These are phyloP conservation scores for Cryptus viduatorius DNA, from an alignment of 2,888 invertebrate genomes.

Conservation along the genomic window DNA sequence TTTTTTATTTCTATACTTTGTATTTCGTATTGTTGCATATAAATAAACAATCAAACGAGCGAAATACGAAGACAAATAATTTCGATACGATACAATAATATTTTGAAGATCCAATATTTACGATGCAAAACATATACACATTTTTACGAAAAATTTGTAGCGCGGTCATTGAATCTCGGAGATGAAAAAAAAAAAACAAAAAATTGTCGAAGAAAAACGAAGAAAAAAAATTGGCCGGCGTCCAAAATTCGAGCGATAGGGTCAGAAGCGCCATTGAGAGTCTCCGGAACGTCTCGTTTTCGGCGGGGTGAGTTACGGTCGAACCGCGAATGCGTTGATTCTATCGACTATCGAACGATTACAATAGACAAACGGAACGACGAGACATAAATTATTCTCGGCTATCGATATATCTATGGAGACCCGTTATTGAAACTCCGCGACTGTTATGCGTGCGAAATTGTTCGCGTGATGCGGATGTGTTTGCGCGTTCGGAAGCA, in stretches of 20 bases:
- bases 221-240: constrained; percentile 31
- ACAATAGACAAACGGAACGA: constrained; percentile 18
- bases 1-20: too few relatives aligned
- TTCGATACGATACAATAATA: too few relatives aligned
- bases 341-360: constrained; percentile 22
- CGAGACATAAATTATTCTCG: constrained; percentile 40
- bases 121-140: too few relatives aligned
- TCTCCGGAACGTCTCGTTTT: constrained; percentile 53
- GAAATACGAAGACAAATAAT: too few relatives aligned
- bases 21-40: too few relatives aligned
- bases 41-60: too few relatives aligned
- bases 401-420: background rate
- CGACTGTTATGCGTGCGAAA: background rate
- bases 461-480: constrained; percentile 17
- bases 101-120: too few relatives aligned
- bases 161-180: background rate
- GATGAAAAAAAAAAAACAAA: background rate
- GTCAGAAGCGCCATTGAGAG: constrained; percentile 8
- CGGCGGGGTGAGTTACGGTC: constrained; percentile 45
- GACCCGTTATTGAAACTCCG: background rate
- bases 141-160: background rate
- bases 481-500: constrained; percentile 26
- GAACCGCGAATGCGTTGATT: constrained; percentile 23
- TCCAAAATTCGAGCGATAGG: constrained; percentile 42
- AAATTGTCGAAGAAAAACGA: background rate